phyloP scores from a whole-genome alignment of 53 echinoderm and acorn worm genomes.

The Glandiceps talaboti region DNA sequence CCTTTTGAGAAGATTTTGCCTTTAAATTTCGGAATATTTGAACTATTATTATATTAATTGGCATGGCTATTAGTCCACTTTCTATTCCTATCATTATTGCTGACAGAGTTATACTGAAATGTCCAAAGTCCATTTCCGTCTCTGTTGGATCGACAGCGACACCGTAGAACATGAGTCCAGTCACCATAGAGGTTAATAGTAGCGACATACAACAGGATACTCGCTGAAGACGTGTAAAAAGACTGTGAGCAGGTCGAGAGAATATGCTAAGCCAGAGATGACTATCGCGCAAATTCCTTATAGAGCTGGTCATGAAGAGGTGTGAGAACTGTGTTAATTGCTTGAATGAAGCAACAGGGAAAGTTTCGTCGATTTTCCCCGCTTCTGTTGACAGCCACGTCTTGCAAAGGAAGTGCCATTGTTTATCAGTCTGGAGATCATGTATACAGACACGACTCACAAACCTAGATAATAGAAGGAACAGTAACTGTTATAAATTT shows the following conservation, averaged over 20 bases:
- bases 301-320: slow-evolving; percentile 47
- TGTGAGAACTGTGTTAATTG: slow-evolving; percentile 60
- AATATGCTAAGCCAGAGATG: slow-evolving; percentile 87
- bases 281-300: slow-evolving; percentile 67
- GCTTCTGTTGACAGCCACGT: slow-evolving; percentile 74
- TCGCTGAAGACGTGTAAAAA: slow-evolving; percentile 76
- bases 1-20: neutral
- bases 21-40: slow-evolving; percentile 49
- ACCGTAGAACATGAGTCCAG: slow-evolving; percentile 79
- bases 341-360: slow-evolving; percentile 49
- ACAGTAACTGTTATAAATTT: no score
- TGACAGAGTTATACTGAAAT: slow-evolving; percentile 43
- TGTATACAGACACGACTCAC: slow-evolving; percentile 84
- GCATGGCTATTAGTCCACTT: slow-evolving; percentile 50
- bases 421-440: slow-evolving; percentile 53
- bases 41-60: slow-evolving; percentile 48
- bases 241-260: slow-evolving; percentile 58
- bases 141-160: slow-evolving; percentile 4
- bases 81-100: slow-evolving; percentile 65
- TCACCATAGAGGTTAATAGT: slow-evolving; percentile 64
- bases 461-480: slow-evolving; percentile 65
- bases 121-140: slow-evolving; percentile 50
- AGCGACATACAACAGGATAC: slow-evolving; percentile 73
- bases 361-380: slow-evolving; percentile 47
- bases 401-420: slow-evolving; percentile 93